Evolutionary conservation across 2,888 invertebrate species (phyloP).

Genomic region (Sycophila texana): DNA sequence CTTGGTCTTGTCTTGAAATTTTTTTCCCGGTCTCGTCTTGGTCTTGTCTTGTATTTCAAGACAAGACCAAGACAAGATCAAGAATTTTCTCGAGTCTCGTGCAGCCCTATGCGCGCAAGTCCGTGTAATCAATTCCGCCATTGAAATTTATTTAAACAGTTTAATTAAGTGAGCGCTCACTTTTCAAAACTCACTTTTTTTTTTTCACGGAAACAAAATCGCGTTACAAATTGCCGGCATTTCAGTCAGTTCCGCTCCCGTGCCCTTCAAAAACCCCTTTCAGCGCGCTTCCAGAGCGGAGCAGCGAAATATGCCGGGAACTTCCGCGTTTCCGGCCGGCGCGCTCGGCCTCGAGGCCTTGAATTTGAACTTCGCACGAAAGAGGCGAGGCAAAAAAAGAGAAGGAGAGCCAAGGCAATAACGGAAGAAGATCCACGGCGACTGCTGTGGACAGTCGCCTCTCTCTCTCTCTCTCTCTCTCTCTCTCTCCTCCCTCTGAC

Average conservation of each 20-base stretch:
- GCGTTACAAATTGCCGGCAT: conserved; percentile 9
- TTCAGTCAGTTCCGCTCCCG: conserved; percentile 6
- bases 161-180: too few relatives aligned
- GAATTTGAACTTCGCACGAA: conserved; percentile 22
- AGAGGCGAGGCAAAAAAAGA: conserved; percentile 3
- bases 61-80: too few relatives aligned
- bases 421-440: background rate
- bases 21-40: too few relatives aligned
- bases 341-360: conserved; percentile 11
- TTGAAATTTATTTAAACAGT: too few relatives aligned
- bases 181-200: background rate
- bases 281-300: background rate
- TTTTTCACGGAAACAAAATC: background rate
- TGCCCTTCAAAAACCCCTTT: conserved; percentile 3
- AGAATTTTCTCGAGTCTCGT: too few relatives aligned
- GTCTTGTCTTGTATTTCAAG: too few relatives aligned
- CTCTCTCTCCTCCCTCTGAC: background rate
- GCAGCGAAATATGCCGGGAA: conserved; percentile 12
- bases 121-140: too few relatives aligned
- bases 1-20: too few relatives aligned
- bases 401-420: background rate
- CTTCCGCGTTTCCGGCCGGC: conserved; percentile 24
- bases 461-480: background rate
- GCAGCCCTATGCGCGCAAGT: too few relatives aligned
- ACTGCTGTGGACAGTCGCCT: background rate